phyloP scores from a whole-genome alignment of 2,888 invertebrate genomes.

The Tetragonula carbonaria region DNA sequence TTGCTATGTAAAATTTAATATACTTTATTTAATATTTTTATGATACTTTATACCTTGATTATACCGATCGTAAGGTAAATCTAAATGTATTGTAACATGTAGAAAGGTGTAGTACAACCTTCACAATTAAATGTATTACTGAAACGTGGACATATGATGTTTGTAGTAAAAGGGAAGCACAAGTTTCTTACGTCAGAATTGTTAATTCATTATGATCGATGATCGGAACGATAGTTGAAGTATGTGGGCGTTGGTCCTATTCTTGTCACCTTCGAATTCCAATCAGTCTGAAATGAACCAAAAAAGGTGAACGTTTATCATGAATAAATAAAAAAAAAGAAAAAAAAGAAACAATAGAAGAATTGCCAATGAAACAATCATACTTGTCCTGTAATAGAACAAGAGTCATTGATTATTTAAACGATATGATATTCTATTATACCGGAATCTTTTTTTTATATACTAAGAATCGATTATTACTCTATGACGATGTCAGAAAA shows the following conservation, averaged over 20 bases:
- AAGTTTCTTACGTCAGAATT: constrained; percentile 62
- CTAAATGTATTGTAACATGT: neutral
- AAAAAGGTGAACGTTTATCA: constrained; percentile 35
- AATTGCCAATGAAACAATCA: neutral
- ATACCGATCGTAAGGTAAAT: neutral
- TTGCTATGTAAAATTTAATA: neutral
- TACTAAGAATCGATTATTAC: neutral
- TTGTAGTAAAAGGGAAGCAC: constrained; percentile 30
- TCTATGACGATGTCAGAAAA: neutral
- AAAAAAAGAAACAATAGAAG: neutral
- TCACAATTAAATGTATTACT: constrained; percentile 1
- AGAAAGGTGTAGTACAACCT: no score
- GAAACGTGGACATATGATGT: constrained; percentile 2
- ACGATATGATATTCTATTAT: neutral
- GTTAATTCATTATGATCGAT: constrained; percentile 69
- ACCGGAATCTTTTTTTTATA: constrained; percentile 7
- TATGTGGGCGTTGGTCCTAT: constrained; percentile 73
- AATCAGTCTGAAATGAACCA: constrained; percentile 36
- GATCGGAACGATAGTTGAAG: constrained; percentile 63
- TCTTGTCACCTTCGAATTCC: constrained; percentile 71
- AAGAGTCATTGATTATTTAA: neutral
- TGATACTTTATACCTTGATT: neutral
- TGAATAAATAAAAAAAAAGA: neutral
- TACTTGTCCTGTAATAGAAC: neutral
- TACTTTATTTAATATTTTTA: neutral